phyloP scores from a whole-genome alignment of 2,113 vertebrate genomes.

The Cromileptes altivelis region DNA sequence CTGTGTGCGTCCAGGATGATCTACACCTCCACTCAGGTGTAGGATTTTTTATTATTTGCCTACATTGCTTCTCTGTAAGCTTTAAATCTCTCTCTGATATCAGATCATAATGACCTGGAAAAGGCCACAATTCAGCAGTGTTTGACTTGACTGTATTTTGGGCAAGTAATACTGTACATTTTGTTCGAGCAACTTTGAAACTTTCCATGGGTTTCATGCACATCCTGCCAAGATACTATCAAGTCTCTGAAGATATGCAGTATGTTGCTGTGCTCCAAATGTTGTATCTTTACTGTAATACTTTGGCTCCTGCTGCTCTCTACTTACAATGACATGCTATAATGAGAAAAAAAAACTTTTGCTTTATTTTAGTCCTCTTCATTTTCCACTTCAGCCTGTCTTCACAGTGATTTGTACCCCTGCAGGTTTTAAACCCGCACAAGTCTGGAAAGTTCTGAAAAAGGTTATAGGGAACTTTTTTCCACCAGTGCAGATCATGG shows the following conservation, averaged over 20 bases:
- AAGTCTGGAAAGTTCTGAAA: constrained; percentile 65
- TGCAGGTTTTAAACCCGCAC: constrained; percentile 47
- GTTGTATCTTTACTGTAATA: constrained; percentile 53
- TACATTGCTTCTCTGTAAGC: constrained; percentile 9
- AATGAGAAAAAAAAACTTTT: constrained; percentile 23
- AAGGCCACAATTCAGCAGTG: constrained; percentile 5
- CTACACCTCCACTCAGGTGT: constrained; percentile 39
- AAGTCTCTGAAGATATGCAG: constrained; percentile 33
- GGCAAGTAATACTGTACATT: constrained; percentile 14
- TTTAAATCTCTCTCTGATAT: not conserved
- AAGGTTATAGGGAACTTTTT: constrained; percentile 50
- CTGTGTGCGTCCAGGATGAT: constrained; percentile 23
- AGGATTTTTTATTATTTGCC: constrained; percentile 40
- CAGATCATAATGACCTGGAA: constrained; percentile 12
- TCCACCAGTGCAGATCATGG: constrained; percentile 50
- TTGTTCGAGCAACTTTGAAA: constrained; percentile 26
- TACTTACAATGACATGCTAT: constrained; percentile 38
- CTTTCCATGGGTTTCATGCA: constrained; percentile 34
- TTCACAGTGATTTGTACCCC: constrained; percentile 60
- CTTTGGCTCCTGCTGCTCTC: constrained; percentile 41
- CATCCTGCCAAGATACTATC: constrained; percentile 48
- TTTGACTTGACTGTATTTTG: constrained; percentile 24
- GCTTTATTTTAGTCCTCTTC: constrained; percentile 47
- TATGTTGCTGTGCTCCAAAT: constrained; percentile 25
- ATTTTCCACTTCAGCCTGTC: constrained; percentile 61